phyloP scores from a whole-genome alignment of 1,140 invertebrate genomes.

The Cataglyphis hispanica region DNA sequence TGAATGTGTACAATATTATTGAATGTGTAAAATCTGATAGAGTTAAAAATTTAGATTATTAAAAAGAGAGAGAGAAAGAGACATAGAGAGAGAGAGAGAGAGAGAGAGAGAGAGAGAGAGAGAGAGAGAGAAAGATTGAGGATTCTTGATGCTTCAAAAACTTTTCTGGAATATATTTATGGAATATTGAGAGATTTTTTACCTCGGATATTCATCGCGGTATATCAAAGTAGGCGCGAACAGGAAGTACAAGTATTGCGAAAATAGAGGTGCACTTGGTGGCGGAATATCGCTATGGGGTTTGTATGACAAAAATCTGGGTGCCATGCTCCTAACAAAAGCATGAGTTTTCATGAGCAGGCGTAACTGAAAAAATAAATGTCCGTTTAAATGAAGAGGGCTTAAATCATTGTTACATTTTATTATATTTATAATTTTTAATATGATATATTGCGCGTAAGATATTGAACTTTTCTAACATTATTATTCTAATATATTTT shows the following conservation, averaged over 20 bases:
- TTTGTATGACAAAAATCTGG: constrained; percentile 85
- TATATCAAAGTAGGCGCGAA: constrained; percentile 97
- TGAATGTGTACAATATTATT: too few species aligned
- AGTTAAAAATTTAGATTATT: too few species aligned
- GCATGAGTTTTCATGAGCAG: constrained; percentile 95
- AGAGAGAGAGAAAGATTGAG: too few species aligned
- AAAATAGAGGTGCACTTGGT: constrained; percentile 89
- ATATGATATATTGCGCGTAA: too few species aligned
- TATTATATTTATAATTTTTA: too few species aligned
- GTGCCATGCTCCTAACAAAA: constrained; percentile 91
- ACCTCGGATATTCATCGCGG: constrained; percentile 94
- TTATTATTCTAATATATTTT: too few species aligned
- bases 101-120: too few species aligned
- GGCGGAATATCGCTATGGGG: constrained; percentile 75
- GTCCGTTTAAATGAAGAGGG: not conserved
- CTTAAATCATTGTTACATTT: not conserved
- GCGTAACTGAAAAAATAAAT: constrained; percentile 88
- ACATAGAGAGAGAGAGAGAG: too few species aligned
- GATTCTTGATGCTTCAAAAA: not conserved
- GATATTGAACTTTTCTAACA: too few species aligned
- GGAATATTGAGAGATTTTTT: constrained; percentile 61
- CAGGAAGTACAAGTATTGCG: constrained; percentile 94
- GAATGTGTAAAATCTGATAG: too few species aligned
- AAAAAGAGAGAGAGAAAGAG: too few species aligned
- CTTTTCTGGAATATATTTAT: too few species aligned